Conservation (phyloP, 2,113 vertebrate genomes). For the Casuarius casuarius region DNA sequence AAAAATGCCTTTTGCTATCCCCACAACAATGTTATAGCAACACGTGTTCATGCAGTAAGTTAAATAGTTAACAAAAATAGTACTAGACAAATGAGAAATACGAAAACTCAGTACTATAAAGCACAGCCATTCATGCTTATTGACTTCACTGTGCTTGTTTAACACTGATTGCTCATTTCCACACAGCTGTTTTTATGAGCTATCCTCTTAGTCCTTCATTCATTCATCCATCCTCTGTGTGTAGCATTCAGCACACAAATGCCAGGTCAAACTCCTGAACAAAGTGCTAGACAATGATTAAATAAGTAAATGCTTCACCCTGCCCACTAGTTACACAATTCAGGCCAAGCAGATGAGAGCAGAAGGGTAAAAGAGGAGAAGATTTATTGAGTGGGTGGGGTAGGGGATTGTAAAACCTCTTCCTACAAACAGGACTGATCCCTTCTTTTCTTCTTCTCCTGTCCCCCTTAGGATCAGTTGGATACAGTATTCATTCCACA, state of each 20-base stretch:
- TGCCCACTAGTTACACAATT: neutral
- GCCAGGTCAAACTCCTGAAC: neutral
- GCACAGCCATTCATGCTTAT: neutral
- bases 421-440: neutral
- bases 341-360: neutral
- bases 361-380: accelerated
- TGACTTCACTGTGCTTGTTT: neutral
- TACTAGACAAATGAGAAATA: neutral
- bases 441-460: neutral
- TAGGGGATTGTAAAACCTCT: neutral
- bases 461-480: neutral
- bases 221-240: accelerated
- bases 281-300: neutral
- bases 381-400: neutral
- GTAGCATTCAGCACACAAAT: neutral
- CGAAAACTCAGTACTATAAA: neutral
- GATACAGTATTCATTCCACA: neutral
- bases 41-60: neutral
- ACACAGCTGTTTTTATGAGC: neutral
- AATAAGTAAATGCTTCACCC: neutral
- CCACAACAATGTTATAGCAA: neutral
- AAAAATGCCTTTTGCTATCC: neutral
- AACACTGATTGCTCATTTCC: neutral
- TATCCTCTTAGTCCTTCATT: neutral
- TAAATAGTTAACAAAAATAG: neutral